Percentiles rank a stretch among this genome's conserved stretches.
Evolutionary conservation across 1,140 invertebrate species (phyloP).

Genomic region (Leptinotarsa defecta): DNA sequence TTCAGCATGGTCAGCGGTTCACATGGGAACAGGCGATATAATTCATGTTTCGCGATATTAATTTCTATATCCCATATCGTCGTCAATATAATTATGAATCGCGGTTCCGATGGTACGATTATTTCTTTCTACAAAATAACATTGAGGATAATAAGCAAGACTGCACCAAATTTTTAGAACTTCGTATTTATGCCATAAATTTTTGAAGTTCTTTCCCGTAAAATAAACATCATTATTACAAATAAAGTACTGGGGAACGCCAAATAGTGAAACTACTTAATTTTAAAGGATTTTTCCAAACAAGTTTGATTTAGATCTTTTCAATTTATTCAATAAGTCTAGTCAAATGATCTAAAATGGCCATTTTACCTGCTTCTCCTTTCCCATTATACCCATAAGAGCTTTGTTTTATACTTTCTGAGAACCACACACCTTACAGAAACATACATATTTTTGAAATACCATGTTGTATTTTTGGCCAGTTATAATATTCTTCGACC

Average conservation of each 20-base stretch:
- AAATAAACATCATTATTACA: neutral
- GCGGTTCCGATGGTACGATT: too few species aligned
- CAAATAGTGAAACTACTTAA: neutral
- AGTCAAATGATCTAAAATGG: conserved; percentile 30
- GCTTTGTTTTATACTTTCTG: neutral
- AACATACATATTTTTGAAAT: neutral
- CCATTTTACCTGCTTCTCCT: too few species aligned
- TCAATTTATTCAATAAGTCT: too few species aligned
- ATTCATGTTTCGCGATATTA: too few species aligned
- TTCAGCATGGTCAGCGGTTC: too few species aligned
- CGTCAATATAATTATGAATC: too few species aligned
- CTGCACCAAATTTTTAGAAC: conserved; percentile 10
- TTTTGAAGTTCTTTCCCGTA: neutral
- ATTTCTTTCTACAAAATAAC: too few species aligned
- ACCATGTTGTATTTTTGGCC: neutral
- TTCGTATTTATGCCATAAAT: neutral
- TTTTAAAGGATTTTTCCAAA: neutral
- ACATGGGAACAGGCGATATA: too few species aligned
- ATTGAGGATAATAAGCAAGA: too few species aligned
- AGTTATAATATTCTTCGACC: neutral
- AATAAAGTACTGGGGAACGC: neutral
- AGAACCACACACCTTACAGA: neutral
- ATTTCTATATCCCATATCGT: too few species aligned
- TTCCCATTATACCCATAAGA: too few species aligned
- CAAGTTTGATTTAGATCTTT: too few species aligned